Evolutionary conservation across 2,888 invertebrate genomes (phyloP).

Genomic region (Xanthia icteritia): DNA sequence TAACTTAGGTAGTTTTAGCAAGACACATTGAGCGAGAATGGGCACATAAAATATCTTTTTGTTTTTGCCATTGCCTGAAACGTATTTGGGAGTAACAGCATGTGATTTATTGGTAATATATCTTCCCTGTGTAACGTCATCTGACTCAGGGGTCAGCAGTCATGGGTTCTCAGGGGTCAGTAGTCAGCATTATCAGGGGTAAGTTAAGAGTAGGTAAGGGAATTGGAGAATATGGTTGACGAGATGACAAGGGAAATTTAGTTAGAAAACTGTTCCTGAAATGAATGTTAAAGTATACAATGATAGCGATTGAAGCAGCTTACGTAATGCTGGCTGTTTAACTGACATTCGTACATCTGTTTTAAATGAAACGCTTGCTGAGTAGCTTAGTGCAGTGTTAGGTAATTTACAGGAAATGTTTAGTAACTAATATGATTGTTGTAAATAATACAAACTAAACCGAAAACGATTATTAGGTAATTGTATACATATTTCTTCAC

Average conservation of each 20-base stretch:
- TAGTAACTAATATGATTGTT: background rate
- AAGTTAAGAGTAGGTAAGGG: background rate
- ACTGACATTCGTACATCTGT: background rate
- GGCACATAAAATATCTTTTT: conserved; percentile 36
- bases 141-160: background rate
- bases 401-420: conserved; percentile 1
- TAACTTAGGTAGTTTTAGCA: conserved; percentile 32
- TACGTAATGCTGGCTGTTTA: background rate
- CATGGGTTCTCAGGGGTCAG: background rate
- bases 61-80: conserved; percentile 27
- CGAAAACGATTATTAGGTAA: background rate
- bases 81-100: conserved; percentile 41
- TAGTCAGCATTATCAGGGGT: background rate
- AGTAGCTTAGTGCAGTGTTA: background rate
- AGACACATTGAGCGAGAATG: conserved; percentile 34
- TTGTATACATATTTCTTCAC: background rate
- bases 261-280: background rate
- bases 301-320: background rate
- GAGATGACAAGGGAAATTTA: background rate
- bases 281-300: background rate
- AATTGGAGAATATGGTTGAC: background rate
- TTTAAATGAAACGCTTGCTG: background rate
- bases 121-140: conserved; percentile 13
- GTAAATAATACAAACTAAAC: background rate
- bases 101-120: conserved; percentile 56